Evolutionary conservation across 2,888 invertebrate genomes (phyloP).

Genomic region (Marronus borbonicus): DNA sequence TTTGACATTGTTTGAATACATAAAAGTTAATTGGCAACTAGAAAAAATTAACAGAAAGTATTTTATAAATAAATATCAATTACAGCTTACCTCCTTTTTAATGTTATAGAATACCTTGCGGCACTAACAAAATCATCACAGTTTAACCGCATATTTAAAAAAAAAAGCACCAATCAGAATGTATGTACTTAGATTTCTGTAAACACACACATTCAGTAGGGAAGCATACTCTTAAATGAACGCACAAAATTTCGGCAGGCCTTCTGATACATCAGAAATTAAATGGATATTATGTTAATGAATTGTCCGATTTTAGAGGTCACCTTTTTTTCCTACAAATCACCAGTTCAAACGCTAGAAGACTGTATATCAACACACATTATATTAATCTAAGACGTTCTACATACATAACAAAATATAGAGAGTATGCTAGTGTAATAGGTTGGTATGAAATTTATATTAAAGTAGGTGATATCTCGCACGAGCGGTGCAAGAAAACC

Average conservation of each 20-base stretch:
- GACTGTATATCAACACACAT: neutral
- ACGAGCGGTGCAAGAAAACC: no score
- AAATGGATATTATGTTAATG: conserved; percentile 12
- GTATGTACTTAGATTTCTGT: no score
- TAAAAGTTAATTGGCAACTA: no score
- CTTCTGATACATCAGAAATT: neutral
- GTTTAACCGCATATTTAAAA: no score
- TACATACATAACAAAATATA: conserved; percentile 8
- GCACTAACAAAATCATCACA: no score
- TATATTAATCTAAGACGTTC: neutral
- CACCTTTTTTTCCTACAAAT: conserved; percentile 19
- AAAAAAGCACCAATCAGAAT: no score
- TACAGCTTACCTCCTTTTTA: no score
- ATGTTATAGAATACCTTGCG: no score
- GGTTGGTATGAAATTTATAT: neutral
- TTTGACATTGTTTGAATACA: no score
- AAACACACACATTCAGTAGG: neutral
- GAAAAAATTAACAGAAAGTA: no score
- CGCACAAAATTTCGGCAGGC: neutral
- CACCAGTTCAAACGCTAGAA: neutral
- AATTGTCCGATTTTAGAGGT: conserved; percentile 12
- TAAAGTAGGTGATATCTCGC: neutral
- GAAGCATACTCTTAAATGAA: neutral
- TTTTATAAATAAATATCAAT: no score
- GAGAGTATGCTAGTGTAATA: neutral